Base-by-base conservation (phyloP, 2,888 invertebrate species). In the Hydriomena furcata region DNA sequence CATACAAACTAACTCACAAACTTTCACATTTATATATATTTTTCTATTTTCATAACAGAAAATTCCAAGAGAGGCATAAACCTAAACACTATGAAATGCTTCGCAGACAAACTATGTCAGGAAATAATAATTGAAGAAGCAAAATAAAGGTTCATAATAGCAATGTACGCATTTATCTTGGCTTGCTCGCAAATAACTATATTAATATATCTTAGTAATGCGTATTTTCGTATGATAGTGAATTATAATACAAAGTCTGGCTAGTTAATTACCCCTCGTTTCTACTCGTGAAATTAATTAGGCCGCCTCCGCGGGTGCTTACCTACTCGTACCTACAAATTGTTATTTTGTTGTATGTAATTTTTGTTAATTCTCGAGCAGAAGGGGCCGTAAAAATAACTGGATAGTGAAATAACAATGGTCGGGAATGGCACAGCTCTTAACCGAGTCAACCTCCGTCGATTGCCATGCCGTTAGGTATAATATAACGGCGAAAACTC, bases 261-360 rank as follows among this genome's bases (percentile, higher is more conserved):
- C 42, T 7, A 5, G 24, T 7, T 25, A 11, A 17, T 13, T 7
- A 20, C 10, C 17, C 24, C 23, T 5, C 17, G 7, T 8, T 31
- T 17, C 5, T 1, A 25, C 24, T 36, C 36, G n/a, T 12, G 36
- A 37, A 37, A 45, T 37, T 37, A 45, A 45, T 31, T 30, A 37
- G 45, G n/a, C 24, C n/a, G 17, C 38, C 8, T 23, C 30, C 13
- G 35, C 20, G 17, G 7, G 13, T n/a, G n/a, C n/a, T n/a, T n/a
- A n/a, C n/a, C n/a, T n/a, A n/a, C 28, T 30, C 21, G 34, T 43
- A 35, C 37, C 31, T 24, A 36, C 35, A 11, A 36, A 42, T 36
- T 36, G 36, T 48, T 42, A 50, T 43, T 27, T 35, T 13, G 27
- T 32, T 43, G 43, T 43, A 12, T 28, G 30, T 36, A 44, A 28